Evolutionary conservation across 2,113 vertebrate species (phyloP), one percentile per base, ranked within the genome.

Genomic region (Strix aluco): DNA sequence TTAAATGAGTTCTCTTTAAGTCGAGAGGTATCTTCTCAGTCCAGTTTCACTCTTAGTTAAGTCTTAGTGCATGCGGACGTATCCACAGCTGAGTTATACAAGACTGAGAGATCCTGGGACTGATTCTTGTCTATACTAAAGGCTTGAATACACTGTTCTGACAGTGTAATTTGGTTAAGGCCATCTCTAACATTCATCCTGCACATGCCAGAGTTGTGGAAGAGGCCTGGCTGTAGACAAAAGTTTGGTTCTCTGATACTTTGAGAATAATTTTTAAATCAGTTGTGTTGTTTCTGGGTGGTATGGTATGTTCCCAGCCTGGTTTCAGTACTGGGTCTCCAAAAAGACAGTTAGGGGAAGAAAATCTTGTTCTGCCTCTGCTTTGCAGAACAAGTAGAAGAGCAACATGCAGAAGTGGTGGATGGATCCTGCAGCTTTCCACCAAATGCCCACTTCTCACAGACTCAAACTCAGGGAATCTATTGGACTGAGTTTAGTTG

Each of bases 1-100:
- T 97, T 94, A 59, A 95, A 97, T 96, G 86, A 91, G 51, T 26
- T 93, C 59, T 77, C 70, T 95, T 97, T 90, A 90, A 96, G 83
- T 67, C 82, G 32, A 3, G 30, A 67, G 40, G 69, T 78, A 42
- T 90, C 91, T 95, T 95, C 80, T 94, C 46, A 93, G 93, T 83
- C 55, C 74, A 42, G 32, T 94, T 93, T 85, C 86, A 92, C 66
- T 96, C 90, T 91, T 79, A 91, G 61, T 85, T 93, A 88, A 95
- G 32, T 63, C 40, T 94, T 91, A 93, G 26, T 52, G 51, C 10
- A 22, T 72, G 63, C 77, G 44, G 81, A 86, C 87, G 66, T 77
- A 93, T 66, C 13, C 67, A 94, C 51, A 87, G 47, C 86, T 86
- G 77, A 94, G 49, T 70, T 94, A 74, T 88, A 75, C 40, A 67